Evolutionary conservation across 2,797 vertebrate species (phyloP).

Genomic region (Ibycter americanus): DNA sequence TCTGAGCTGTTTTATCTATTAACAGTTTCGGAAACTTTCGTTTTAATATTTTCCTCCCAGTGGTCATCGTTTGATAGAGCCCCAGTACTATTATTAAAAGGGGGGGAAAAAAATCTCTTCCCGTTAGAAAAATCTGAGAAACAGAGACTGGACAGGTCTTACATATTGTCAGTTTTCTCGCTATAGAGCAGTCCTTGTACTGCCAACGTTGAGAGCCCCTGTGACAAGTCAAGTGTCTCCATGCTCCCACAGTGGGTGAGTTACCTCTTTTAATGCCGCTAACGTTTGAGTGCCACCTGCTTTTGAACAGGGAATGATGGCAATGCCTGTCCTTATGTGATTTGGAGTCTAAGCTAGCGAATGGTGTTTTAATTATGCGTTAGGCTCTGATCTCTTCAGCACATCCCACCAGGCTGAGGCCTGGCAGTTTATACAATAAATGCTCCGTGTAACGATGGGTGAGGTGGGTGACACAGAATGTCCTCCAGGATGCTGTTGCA

Average conservation of each 20-base stretch:
- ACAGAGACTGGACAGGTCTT: neutral
- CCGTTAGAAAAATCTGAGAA: neutral
- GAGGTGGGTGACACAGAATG: neutral
- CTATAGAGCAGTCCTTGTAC: fast-evolving
- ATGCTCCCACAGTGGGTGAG: too few species aligned
- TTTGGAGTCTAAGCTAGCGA: neutral
- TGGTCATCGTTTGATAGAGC: neutral
- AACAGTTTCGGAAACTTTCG: neutral
- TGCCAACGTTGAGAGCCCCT: neutral
- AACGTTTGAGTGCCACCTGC: neutral
- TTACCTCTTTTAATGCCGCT: neutral
- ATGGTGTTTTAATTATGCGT: neutral
- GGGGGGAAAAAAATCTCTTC: fast-evolving
- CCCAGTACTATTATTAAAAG: neutral
- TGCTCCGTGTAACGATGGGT: neutral
- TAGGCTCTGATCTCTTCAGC: neutral
- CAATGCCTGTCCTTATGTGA: neutral
- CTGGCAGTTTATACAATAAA: neutral
- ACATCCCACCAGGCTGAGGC: neutral
- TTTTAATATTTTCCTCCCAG: neutral
- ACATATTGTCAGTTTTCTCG: neutral
- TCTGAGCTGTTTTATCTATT: neutral
- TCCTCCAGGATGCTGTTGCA: neutral
- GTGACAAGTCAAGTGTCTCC: neutral
- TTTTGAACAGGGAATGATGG: neutral